A percentile compares a stretch with the other conserved stretches of the same genome.
Conservation (phyloP, 2,113 vertebrate genomes). For the Solea senegalensis region DNA sequence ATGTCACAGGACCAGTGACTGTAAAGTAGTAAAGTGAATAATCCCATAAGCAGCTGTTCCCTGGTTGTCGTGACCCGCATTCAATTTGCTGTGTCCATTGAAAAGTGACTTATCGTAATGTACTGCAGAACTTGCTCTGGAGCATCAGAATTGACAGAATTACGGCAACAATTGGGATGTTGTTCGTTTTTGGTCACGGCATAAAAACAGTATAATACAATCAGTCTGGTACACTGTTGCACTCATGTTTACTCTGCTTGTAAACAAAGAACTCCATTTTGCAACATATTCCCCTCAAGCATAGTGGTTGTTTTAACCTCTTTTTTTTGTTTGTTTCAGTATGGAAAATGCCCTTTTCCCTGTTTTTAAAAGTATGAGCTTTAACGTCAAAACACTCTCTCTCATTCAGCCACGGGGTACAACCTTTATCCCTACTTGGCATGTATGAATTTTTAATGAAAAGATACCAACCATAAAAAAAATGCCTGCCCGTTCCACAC, state of each 20-base stretch:
- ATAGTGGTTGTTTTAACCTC: background rate
- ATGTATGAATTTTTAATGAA: conserved; percentile 12
- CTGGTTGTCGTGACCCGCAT: conserved; percentile 38
- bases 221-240: background rate
- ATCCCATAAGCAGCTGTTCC: conserved; percentile 53
- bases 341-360: background rate
- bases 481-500: background rate
- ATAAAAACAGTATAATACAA: conserved; percentile 6
- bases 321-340: conserved; percentile 10
- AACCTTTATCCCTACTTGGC: conserved; percentile 7
- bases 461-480: conserved; percentile 18
- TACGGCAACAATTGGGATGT: background rate
- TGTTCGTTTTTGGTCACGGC: background rate
- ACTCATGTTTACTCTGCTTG: background rate
- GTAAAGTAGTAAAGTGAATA: conserved; percentile 52
- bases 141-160: conserved; percentile 24
- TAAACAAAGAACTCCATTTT: background rate
- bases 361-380: conserved; percentile 11
- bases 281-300: background rate
- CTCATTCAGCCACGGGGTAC: conserved; percentile 3
- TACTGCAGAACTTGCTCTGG: conserved; percentile 29
- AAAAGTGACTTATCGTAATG: conserved; percentile 41
- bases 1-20: conserved; percentile 55
- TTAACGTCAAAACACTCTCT: conserved; percentile 21
- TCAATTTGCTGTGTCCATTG: conserved; percentile 38